Percentiles rank a stretch among this genome's conserved stretches.
Conservation (phyloP, 37 sponge, comb jelly and placozoan species). For the Mnemiopsis leidyi region DNA sequence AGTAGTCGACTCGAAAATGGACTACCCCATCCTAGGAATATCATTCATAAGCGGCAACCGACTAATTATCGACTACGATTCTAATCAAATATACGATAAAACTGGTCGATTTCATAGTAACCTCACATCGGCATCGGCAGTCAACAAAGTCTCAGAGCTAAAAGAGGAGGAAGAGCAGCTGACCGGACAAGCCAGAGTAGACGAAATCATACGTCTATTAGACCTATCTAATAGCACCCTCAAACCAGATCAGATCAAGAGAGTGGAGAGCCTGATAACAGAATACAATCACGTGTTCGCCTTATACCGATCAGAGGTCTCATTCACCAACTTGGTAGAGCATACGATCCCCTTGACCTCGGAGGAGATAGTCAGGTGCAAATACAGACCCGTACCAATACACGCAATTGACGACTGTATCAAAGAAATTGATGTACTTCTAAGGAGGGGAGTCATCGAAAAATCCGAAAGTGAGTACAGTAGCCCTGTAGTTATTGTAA, state of each 20-base stretch:
- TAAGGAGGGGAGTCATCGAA: background rate
- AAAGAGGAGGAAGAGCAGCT: background rate
- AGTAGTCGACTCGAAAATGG: background rate
- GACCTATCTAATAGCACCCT: background rate
- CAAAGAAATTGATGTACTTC: background rate
- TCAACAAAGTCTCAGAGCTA: background rate
- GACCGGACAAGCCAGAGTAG: background rate
- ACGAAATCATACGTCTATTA: background rate
- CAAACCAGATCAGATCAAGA: background rate
- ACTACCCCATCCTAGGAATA: background rate
- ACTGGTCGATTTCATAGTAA: background rate
- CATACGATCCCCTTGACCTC: background rate
- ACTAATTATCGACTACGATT: background rate
- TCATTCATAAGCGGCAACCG: background rate
- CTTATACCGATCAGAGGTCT: background rate
- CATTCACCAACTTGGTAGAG: background rate
- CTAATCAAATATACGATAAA: background rate
- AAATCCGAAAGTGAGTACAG: background rate
- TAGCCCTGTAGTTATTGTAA: background rate
- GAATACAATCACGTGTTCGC: background rate
- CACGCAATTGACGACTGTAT: background rate
- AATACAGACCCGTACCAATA: background rate
- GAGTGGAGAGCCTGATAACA: background rate
- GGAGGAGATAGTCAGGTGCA: background rate
- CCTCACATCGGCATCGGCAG: background rate